phyloP scores from a whole-genome alignment of 2,113 vertebrate species.

The Chionis minor region DNA sequence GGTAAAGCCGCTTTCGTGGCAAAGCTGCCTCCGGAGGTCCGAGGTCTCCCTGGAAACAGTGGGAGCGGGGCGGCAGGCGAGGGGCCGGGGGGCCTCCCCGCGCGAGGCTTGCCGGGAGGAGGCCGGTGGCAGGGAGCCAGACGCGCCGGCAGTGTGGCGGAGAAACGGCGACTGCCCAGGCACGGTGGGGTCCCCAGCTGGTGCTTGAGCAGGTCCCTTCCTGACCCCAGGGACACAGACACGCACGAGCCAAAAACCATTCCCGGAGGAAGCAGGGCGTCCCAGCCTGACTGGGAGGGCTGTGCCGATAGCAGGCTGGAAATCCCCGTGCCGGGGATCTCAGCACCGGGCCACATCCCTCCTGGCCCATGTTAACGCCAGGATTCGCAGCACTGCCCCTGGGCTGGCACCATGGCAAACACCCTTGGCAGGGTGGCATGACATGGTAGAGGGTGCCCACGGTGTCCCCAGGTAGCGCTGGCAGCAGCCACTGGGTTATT shows the following conservation, averaged over 20 bases:
- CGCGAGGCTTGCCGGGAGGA: not conserved
- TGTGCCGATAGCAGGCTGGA: not conserved
- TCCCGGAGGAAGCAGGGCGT: not conserved
- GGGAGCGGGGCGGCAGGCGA: accelerated
- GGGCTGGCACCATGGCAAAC: not conserved
- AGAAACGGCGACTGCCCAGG: accelerated
- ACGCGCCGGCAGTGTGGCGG: accelerated
- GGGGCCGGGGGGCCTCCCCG: not conserved
- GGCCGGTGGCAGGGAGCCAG: not conserved
- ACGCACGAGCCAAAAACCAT: not conserved
- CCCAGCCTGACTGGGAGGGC: accelerated
- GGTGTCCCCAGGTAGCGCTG: not conserved
- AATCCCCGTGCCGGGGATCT: accelerated
- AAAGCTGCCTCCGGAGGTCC: not conserved
- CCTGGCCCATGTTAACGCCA: accelerated
- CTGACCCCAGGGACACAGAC: accelerated
- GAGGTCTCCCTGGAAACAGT: not conserved
- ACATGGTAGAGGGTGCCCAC: not conserved
- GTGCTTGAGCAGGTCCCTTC: not conserved
- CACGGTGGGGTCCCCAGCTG: not conserved
- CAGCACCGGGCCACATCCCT: not conserved
- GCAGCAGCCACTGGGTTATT: not conserved
- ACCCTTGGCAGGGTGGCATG: not conserved
- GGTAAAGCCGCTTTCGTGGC: accelerated
- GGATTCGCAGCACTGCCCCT: not conserved